A percentile compares a stretch with the other conserved stretches of the same genome.
phyloP scores from a whole-genome alignment of 2,113 vertebrate genomes.

The Alaudala cheleensis region DNA sequence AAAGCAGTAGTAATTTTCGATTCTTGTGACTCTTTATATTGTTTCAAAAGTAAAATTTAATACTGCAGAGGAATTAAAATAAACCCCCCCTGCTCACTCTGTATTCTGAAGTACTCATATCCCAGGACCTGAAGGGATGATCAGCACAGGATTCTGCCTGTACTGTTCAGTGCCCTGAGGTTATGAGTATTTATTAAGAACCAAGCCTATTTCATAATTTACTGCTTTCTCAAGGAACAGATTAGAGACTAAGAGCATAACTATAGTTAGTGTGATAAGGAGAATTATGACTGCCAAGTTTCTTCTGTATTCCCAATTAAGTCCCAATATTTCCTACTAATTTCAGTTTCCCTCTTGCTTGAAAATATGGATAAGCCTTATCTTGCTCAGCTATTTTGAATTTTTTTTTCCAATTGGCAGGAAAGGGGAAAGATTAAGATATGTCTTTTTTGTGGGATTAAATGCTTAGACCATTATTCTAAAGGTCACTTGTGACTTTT shows the following conservation, averaged over 20 bases:
- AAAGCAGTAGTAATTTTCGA: neutral
- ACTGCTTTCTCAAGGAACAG: neutral
- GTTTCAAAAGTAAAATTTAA: neutral
- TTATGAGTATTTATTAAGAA: slow-evolving; percentile 1
- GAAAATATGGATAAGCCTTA: neutral
- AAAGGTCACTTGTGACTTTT: neutral
- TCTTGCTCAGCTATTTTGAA: neutral
- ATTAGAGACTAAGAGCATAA: neutral
- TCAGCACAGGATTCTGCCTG: neutral
- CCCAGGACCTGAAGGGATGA: neutral
- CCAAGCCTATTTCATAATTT: neutral
- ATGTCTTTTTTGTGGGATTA: neutral
- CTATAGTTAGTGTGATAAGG: neutral
- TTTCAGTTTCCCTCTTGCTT: neutral
- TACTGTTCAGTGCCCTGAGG: neutral
- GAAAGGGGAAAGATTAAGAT: neutral
- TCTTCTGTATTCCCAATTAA: neutral
- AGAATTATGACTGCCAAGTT: neutral
- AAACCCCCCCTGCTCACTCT: neutral
- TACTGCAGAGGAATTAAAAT: neutral
- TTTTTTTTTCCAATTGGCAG: neutral
- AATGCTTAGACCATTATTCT: neutral
- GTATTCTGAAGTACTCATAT: neutral
- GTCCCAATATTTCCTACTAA: neutral
- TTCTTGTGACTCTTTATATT: neutral